These are phyloP conservation scores for Globia sparganii DNA, from an alignment of 2,888 invertebrate species.

Conservation along the genomic window DNA sequence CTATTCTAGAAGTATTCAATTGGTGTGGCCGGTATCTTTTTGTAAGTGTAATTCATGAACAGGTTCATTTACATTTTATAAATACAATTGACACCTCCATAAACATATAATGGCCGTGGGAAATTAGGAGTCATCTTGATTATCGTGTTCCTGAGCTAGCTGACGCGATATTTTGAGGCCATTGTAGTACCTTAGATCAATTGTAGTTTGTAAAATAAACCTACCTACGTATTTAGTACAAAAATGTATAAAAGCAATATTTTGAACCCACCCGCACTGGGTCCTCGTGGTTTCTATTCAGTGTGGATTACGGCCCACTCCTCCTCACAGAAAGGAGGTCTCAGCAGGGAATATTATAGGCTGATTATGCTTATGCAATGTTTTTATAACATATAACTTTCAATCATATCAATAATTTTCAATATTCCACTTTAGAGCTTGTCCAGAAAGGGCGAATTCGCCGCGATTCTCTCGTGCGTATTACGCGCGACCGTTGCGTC, in stretches of 20 bases:
- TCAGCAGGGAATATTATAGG: too few relatives aligned
- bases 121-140: slow-evolving; percentile 50
- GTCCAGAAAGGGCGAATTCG: too few relatives aligned
- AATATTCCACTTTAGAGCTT: too few relatives aligned
- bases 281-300: too few relatives aligned
- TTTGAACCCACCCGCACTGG: not conserved
- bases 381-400: not conserved
- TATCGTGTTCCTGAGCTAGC: slow-evolving; percentile 26
- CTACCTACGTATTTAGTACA: not conserved
- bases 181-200: slow-evolving; percentile 15
- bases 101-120: slow-evolving; percentile 62
- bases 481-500: too few relatives aligned
- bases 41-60: slow-evolving; percentile 41
- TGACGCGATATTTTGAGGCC: not conserved
- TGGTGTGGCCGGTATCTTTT: slow-evolving; percentile 4
- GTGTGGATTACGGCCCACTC: too few relatives aligned
- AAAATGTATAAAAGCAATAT: not conserved
- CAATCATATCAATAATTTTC: not conserved
- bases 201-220: slow-evolving; percentile 3
- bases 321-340: too few relatives aligned
- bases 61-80: slow-evolving; percentile 49
- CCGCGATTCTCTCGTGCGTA: too few relatives aligned
- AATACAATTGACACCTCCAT: slow-evolving; percentile 57
- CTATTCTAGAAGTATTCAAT: slow-evolving; percentile 42
- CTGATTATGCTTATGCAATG: too few relatives aligned